phyloP scores from a whole-genome alignment of 2,113 vertebrate genomes.

The Dromiciops gliroides region DNA sequence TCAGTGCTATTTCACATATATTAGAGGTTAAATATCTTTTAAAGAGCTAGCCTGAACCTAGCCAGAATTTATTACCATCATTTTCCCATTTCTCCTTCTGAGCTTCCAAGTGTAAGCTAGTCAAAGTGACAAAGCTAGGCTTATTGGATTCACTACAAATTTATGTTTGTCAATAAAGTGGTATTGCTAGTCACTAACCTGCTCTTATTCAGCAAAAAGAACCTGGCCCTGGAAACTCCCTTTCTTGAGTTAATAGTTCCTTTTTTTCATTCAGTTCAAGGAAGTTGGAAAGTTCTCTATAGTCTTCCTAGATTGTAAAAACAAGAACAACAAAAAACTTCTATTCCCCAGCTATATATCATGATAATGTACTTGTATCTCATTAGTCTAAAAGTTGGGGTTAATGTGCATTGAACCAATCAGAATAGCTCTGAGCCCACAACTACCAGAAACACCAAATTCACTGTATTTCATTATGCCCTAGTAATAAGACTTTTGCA shows the following conservation, averaged over 20 bases:
- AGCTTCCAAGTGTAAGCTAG: not conserved
- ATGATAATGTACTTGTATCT: not conserved
- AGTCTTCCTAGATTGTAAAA: not conserved
- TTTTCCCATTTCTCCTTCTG: not conserved
- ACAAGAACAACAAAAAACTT: too few relatives aligned
- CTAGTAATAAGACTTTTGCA: too few relatives aligned
- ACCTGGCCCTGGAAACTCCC: not conserved
- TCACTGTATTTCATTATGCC: too few relatives aligned
- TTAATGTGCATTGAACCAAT: not conserved
- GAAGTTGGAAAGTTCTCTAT: not conserved
- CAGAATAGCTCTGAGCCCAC: not conserved
- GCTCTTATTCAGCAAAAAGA: not conserved
- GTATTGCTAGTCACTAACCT: not conserved
- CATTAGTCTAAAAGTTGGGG: not conserved
- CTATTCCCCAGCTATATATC: not conserved
- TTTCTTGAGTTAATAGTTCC: not conserved
- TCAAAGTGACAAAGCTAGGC: not conserved
- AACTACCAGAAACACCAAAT: not conserved
- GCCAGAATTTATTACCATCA: not conserved
- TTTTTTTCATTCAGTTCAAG: not conserved
- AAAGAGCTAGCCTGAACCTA: not conserved
- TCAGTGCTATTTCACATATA: not conserved
- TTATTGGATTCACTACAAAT: not conserved
- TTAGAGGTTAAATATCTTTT: not conserved
- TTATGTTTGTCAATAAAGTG: not conserved